Evolutionary conservation across 2,797 vertebrate genomes (phyloP), one percentile per base, ranked within the genome.

Genomic region (Phoeniculus purpureus): DNA sequence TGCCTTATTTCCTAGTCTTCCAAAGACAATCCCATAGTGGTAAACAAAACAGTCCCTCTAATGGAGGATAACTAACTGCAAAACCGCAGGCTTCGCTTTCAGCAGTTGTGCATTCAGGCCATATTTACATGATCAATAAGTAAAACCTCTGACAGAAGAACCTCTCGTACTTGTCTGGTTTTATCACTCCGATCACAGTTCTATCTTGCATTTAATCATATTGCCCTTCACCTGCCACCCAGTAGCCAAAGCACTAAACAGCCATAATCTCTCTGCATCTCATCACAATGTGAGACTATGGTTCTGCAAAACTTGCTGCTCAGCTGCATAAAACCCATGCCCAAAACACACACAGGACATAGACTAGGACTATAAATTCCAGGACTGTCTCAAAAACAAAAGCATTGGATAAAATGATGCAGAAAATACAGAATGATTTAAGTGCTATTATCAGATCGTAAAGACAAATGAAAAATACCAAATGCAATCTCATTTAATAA

Each of bases 91-190:
- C 73, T 94, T 93, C 31, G 72, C 65, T 94, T 93, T 85, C 86
- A 47, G 79, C 87, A 83, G 81, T 64, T 78, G 59, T 48, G 55
- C 70, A 48, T 83, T 90, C 84, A 94, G 81, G 79, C n/a, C 89
- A 75, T 92, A 95, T 96, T 96, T 96, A 92, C 88, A 81, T 94
- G 93, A 92, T 79, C 96, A 94, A 94, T 90, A 92, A 92, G 86
- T 66, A 92, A 94, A 94, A 67, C 19, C 76, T 72, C 66, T 90
- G 86, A 60, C 86, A 94, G 93, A 94, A 94, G 64, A 92, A 87
- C 93, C 60, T 80, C 93, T 96, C 92, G 64, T 90, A 81, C 79
- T 87, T 90, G 81, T 81, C 95, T 94, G 56, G 47, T 83, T 94
- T 94, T 94, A 94, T 95, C 81, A 89, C 85, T 91, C 91, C 62